Conservation (phyloP, 2,888 invertebrate species). For the Tachystola acroxantha region DNA sequence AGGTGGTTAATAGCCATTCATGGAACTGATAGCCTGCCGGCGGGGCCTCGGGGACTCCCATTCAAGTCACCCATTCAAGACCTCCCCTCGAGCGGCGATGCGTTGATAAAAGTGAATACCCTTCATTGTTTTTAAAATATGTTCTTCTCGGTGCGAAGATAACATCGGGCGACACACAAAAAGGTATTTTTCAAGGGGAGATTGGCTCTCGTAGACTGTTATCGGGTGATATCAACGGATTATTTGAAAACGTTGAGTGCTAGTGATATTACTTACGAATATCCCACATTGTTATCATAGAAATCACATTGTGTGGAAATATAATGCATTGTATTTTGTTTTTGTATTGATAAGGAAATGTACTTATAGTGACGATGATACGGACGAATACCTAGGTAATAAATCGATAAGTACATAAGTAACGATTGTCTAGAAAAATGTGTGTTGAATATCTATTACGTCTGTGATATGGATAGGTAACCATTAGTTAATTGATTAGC, state of each 20-base stretch:
- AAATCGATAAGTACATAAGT: too few relatives aligned
- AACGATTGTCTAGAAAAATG: too few relatives aligned
- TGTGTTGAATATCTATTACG: too few relatives aligned
- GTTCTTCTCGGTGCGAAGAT: constrained; percentile 37
- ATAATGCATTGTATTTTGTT: neutral
- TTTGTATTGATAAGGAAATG: neutral
- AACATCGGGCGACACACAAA: constrained; percentile 24
- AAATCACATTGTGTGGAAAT: neutral
- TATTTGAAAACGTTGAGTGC: neutral
- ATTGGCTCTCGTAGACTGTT: constrained; percentile 39
- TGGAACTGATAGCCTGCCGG: constrained; percentile 59
- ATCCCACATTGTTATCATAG: too few relatives aligned
- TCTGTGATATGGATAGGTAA: too few relatives aligned
- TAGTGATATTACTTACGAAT: neutral
- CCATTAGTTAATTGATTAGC: too few relatives aligned
- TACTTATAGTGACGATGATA: too few relatives aligned
- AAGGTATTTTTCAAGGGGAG: constrained; percentile 37
- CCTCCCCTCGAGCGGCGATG: constrained; percentile 60
- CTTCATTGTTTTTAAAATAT: constrained; percentile 69
- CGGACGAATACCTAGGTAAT: too few relatives aligned
- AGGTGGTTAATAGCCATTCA: constrained; percentile 71
- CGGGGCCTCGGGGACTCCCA: constrained; percentile 52
- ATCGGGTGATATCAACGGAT: constrained; percentile 25
- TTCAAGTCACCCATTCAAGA: constrained; percentile 57
- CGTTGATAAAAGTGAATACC: constrained; percentile 70